Base-by-base conservation (phyloP, 2,113 vertebrate genomes). In the Vidua macroura region DNA sequence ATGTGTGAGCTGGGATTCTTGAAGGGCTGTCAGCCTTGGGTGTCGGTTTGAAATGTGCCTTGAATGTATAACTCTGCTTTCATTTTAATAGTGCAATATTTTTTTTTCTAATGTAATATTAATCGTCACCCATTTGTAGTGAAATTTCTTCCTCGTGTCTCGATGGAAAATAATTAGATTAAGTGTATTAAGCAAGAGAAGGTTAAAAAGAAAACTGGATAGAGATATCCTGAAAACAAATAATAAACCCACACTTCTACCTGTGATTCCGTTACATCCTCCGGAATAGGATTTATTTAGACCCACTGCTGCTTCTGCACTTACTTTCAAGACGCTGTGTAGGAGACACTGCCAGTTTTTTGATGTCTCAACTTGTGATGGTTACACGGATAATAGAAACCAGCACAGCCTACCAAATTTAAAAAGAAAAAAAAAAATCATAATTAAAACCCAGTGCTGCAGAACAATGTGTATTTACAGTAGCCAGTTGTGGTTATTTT, bases 401-500 rank as follows among this genome's bases (percentile, higher is more conserved):
- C 90, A 88, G 95, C 68, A 75, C 96, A 96, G 91, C 87, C 95
- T 93, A 95, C 93, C 88, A 82, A 86, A 69, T 91, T 82, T 82
- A 13, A 19, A 30, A 56, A 39, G n/a, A 7, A 27, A 19, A 17
- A 27, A 79, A 88, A 85, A 92, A 72, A 95, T 93, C 62, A 33
- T 97, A 95, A 96, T 98, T 97, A 98, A 98, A 98, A 97, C 94
- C 94, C 87, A 83, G 35, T 97, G 96, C 96, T 97, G 95, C 93
- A 96, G 83, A 97, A 95, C 94, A 98, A 93, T 83, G 94, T 96
- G 75, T 98, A 90, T 98, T 98, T 98, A 98, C 98, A 96, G 94
- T 93, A 96, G 95, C 84, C 90, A 63, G 66, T 93, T 93, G 90
- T 69, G 81, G 81, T 77, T 77, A 46, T 92, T 86, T 53, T 86